These are phyloP conservation scores for Thamnaconus septentrionalis DNA, from an alignment of 2,113 vertebrate genomes.

Conservation along the genomic window DNA sequence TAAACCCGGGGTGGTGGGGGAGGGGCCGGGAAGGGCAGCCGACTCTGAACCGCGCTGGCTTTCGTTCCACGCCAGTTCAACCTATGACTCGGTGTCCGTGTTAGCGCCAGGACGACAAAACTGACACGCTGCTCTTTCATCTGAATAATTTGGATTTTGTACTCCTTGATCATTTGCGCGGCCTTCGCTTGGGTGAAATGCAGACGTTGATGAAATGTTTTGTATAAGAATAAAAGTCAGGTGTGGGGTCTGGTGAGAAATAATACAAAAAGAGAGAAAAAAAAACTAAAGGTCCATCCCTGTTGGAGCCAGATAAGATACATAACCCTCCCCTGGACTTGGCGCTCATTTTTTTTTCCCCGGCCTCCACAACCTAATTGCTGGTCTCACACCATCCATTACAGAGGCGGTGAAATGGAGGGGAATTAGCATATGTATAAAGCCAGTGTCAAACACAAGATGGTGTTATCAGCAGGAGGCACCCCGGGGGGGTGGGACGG, in stretches of 20 bases:
- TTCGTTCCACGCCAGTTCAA: constrained; percentile 47
- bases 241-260: constrained; percentile 2
- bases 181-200: constrained; percentile 6
- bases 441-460: constrained; percentile 67
- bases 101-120: constrained; percentile 20
- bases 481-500: constrained; percentile 6
- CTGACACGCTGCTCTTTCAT: constrained; percentile 5
- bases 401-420: constrained; percentile 53
- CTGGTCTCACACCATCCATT: constrained; percentile 62
- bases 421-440: constrained; percentile 70
- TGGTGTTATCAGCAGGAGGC: constrained; percentile 64
- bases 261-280: too few species aligned
- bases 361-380: constrained; percentile 48
- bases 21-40: constrained; percentile 14
- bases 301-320: constrained; percentile 37
- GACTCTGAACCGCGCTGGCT: constrained; percentile 12
- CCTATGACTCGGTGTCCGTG: constrained; percentile 12
- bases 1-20: too few species aligned
- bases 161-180: neutral
- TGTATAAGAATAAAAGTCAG: constrained; percentile 45
- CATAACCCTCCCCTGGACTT: constrained; percentile 12
- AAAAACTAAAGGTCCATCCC: neutral
- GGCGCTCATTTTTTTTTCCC: constrained; percentile 7
- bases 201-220: constrained; percentile 42
- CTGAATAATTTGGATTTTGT: constrained; percentile 2